Evolutionary conservation across 2,888 invertebrate species (phyloP), one percentile per base, ranked within the genome.

Genomic region (Syrista parreyssii): DNA sequence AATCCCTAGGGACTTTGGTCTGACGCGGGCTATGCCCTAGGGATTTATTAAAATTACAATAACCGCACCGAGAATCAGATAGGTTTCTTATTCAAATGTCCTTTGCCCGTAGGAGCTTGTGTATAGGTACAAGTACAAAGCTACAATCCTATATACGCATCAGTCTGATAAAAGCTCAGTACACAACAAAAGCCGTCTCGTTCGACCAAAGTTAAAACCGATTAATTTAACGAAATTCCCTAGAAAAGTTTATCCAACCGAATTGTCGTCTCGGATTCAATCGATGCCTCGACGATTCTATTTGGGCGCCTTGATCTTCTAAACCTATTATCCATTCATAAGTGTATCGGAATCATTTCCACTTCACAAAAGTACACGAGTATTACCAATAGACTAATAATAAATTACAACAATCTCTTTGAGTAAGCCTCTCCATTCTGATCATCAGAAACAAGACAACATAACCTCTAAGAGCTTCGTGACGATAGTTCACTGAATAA

Each of bases 61-160:
- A 71, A 71, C 71, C 71, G 11, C 71, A 31, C 71, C 71, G 32
- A 33, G 71, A 33, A 71, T 71, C 71, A 33, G 71, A 71, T 71
- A 71, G 71, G 71, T 71, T 71, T 71, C 31, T 71, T 71, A 71
- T 71, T 71, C 32, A 71, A 71, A 71, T 71, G 30, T 33, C 31
- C 32, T 55, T 55, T 23, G 55, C 55, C 55, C 23, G 23, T 23
- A 55, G 23, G 55, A 55, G 55, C 23, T 55, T 55, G 23, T 23
- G 23, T 23, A 55, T 55, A 55, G 40, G 40, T 40, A 15, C 6
- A 40, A 15, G 55, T 55, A 55, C 55, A 55, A 55, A 1, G 23
- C 55, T 55, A 55, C 23, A 55, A 9, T 55, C 23, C 55, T 55
- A 55, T 55, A 23, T 23, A 55, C 55, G 23, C 9, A 55, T 55